A percentile compares a stretch with the other conserved stretches of the same genome.
These are phyloP conservation scores for Leptodactylus fallax DNA, from an alignment of 2,797 vertebrate genomes.

Conservation along the genomic window DNA sequence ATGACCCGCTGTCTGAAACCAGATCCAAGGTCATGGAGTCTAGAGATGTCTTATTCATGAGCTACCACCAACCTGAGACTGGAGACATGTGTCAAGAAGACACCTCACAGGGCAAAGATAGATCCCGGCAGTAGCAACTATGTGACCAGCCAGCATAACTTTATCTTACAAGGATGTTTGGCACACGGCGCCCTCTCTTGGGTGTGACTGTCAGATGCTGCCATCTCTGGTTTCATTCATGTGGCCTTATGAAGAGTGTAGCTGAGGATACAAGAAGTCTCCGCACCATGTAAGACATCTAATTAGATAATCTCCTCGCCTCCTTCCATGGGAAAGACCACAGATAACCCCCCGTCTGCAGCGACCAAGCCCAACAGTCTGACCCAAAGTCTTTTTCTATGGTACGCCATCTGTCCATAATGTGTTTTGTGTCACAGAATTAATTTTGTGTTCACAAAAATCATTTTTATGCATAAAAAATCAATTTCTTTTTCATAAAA, in stretches of 20 bases:
- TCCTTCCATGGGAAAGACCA: neutral
- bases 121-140: constrained; percentile 18
- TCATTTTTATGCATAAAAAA: too few species aligned
- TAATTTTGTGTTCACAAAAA: too few species aligned
- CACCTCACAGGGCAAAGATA: constrained; percentile 60
- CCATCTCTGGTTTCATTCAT: constrained; percentile 51
- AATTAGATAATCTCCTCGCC: constrained; percentile 28
- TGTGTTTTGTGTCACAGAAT: too few species aligned
- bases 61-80: constrained; percentile 25
- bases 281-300: constrained; percentile 19
- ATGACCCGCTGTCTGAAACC: constrained; percentile 40
- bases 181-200: neutral
- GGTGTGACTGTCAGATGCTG: neutral
- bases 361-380: too few species aligned
- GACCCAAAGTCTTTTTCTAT: too few species aligned
- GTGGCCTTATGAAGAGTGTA: constrained; percentile 32
- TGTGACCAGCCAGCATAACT: constrained; percentile 51
- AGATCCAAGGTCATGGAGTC: constrained; percentile 52
- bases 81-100: constrained; percentile 44
- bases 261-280: constrained; percentile 39
- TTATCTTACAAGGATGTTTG: constrained; percentile 62
- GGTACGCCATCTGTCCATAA: too few species aligned
- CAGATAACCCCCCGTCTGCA: too few species aligned
- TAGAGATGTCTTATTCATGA: constrained; percentile 40
- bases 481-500: too few species aligned